Evolutionary conservation across 53 echinoderm and acorn worm species (phyloP).

Genomic region (Apostichopus leukothele): DNA sequence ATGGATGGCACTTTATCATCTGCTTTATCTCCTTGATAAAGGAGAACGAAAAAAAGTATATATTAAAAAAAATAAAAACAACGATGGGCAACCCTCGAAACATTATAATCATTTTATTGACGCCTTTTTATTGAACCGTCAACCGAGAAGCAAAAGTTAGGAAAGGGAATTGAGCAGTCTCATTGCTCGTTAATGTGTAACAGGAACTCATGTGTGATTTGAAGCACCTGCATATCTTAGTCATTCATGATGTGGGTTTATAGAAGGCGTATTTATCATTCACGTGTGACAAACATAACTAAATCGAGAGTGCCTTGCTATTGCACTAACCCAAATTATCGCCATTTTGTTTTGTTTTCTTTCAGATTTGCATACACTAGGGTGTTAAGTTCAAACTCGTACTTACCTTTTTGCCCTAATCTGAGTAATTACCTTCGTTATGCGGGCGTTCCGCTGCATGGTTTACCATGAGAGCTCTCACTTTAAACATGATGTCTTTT

Average conservation of each 20-base stretch:
- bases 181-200: background rate
- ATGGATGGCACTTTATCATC: background rate
- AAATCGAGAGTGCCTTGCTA: no score
- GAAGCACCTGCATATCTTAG: background rate
- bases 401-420: no score
- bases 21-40: background rate
- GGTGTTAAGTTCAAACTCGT: no score
- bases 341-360: no score
- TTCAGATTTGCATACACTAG: no score
- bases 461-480: background rate
- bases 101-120: background rate
- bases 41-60: background rate
- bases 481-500: slow-evolving; percentile 14
- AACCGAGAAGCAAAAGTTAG: background rate
- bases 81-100: background rate
- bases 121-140: background rate
- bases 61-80: no score
- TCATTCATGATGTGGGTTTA: no score
- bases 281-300: no score
- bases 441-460: no score
- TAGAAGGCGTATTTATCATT: no score
- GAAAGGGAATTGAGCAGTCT: background rate
- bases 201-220: background rate
- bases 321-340: no score
- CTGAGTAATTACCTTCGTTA: no score